Evolutionary conservation across 1,140 invertebrate genomes (phyloP), one percentile per base, ranked within the genome.

Genomic region (Drosophila lowei): DNA sequence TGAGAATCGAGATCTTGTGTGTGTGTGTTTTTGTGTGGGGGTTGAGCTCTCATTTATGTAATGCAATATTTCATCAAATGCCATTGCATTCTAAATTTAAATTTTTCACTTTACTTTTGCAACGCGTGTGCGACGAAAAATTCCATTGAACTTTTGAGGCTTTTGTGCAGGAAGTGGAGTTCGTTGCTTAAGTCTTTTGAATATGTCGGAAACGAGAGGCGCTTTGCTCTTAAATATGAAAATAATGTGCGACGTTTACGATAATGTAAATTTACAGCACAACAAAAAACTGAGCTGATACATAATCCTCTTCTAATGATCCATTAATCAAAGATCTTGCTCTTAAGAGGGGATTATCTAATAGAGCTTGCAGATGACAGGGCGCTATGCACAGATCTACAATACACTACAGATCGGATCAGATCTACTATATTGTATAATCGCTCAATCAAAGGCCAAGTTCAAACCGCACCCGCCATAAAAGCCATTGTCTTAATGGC

Each of bases 151-250:
- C 78, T 80, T 81, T 38, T 38, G 15, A 43, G 55, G 15, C 58
- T 48, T 52, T 52, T 59, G 63, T 66, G 77, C 67, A 77, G 72
- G 78, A 81, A 81, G 75, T 81, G 73, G 75, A 72, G 81, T 86
- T 85, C 63, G 81, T 61, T 47, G 77, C 77, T 86, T 86, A 74
- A 86, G 81, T 88, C 83, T 86, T 81, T 86, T 80, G 78, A 65
- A 73, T 65, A 58, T 68, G 63, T 75, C 72, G 62, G 62, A 75
- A 75, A 56, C 41, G 50, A 23, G 44, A 23, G 18, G 9, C 6
- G 34, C 49, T 62, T 16, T 53, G 25, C 15, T 13, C 16, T 53
- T 11, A 42, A 62, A 43, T 73, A 57, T 58, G 47, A 72, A 55
- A 3, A 57, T 73, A 72, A 57, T 73, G 49, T 61, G 63, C 49